Evolutionary conservation across 1,140 invertebrate genomes (phyloP).

Genomic region (Probaryconus sp.): DNA sequence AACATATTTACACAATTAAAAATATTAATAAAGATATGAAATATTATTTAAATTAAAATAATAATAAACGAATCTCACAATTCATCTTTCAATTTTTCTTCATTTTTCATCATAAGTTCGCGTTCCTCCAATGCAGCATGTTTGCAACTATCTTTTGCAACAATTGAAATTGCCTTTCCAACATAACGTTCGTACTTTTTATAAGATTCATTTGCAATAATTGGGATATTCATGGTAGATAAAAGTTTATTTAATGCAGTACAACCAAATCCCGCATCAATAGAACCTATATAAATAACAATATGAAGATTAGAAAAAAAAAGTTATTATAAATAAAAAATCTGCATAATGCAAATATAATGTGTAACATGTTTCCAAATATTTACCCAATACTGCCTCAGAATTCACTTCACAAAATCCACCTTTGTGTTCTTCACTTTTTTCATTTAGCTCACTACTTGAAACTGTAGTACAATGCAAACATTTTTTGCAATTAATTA

Average conservation of each 20-base stretch:
- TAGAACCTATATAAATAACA: constrained; percentile 21
- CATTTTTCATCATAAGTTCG: neutral
- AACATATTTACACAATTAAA: no score
- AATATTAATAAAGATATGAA: no score
- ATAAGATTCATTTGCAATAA: neutral
- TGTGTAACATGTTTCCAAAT: no score
- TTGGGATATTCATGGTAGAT: constrained; percentile 25
- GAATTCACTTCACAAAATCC: constrained; percentile 26
- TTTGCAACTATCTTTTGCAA: constrained; percentile 7
- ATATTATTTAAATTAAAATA: no score
- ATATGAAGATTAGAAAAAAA: constrained; percentile 12
- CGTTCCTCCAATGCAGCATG: constrained; percentile 1
- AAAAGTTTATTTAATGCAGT: constrained; percentile 29
- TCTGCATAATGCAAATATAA: neutral
- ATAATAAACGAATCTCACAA: constrained; percentile 23
- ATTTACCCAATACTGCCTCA: constrained; percentile 34
- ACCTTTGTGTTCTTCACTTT: neutral
- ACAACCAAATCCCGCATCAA: constrained; percentile 15
- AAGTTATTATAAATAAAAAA: neutral
- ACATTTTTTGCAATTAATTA: constrained; percentile 21
- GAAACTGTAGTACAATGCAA: constrained; percentile 7
- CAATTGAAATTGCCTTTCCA: constrained; percentile 7
- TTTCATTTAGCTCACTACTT: constrained; percentile 8
- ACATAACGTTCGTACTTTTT: constrained; percentile 26
- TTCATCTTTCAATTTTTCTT: constrained; percentile 4